Conservation (phyloP, 2,113 vertebrate genomes). For the Bos indicus region DNA sequence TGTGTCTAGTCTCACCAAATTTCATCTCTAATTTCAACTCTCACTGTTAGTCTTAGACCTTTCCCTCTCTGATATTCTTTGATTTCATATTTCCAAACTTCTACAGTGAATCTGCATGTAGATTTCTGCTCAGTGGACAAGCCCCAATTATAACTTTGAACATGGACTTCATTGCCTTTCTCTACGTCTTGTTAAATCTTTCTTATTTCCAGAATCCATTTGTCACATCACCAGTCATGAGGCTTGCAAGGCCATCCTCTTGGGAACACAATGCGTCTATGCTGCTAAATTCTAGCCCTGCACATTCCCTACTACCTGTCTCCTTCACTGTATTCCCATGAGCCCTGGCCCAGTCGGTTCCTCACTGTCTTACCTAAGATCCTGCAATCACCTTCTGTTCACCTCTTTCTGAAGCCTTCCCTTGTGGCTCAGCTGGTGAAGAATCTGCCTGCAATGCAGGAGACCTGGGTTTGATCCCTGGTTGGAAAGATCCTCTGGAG, state of each 20-base stretch:
- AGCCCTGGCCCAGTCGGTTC: not conserved
- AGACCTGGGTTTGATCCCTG: not conserved
- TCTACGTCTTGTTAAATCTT: not conserved
- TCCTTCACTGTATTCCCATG: not conserved
- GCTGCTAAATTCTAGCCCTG: not conserved
- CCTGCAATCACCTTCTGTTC: not conserved
- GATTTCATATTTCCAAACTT: not conserved
- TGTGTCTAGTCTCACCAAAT: not conserved
- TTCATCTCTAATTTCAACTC: not conserved
- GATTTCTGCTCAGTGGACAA: not conserved
- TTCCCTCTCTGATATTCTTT: not conserved
- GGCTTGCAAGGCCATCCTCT: not conserved
- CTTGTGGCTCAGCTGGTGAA: not conserved
- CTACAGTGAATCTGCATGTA: not conserved
- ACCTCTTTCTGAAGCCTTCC: not conserved
- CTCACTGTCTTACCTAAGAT: not conserved
- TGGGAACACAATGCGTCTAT: fast-evolving
- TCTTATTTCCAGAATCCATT: not conserved
- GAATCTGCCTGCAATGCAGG: not conserved
- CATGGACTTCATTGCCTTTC: not conserved
- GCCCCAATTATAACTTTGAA: not conserved
- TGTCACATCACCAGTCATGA: not conserved
- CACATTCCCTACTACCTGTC: fast-evolving
- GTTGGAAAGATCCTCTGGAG: not conserved
- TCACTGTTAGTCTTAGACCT: not conserved